Conservation (phyloP, 2,113 vertebrate species). For the Redunca redunca region DNA sequence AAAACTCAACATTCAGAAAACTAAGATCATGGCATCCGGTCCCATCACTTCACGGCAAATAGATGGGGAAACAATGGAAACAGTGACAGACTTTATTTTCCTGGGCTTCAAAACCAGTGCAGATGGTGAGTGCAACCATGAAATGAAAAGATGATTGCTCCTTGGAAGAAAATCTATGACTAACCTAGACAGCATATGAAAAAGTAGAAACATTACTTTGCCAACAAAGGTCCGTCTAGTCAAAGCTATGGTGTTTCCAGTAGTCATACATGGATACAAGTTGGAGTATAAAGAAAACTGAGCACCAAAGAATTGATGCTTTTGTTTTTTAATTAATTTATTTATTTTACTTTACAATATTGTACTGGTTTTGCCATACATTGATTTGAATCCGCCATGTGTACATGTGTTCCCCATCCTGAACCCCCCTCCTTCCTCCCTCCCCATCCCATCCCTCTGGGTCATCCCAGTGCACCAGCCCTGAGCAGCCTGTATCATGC, state of each 20-base stretch:
- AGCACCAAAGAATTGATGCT: not conserved
- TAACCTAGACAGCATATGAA: not conserved
- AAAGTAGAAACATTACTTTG: not conserved
- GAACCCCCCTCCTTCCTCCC: no score
- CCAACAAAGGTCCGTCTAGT: not conserved
- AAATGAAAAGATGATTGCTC: not conserved
- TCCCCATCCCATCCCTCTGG: no score
- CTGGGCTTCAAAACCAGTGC: not conserved
- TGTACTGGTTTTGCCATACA: no score
- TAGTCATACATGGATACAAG: not conserved
- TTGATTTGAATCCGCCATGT: no score
- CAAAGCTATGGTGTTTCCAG: not conserved
- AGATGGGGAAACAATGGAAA: not conserved
- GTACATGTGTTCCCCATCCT: no score
- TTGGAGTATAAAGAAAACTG: not conserved
- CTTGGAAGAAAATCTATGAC: not conserved
- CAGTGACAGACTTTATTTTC: not conserved
- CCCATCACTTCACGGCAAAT: not conserved
- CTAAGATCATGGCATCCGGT: not conserved
- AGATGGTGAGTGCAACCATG: not conserved
- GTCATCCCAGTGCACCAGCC: no score
- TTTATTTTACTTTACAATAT: no score
- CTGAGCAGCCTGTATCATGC: no score
- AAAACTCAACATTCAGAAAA: not conserved
- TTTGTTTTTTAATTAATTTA: not conserved